Base-by-base conservation (phyloP, 2,888 invertebrate species). In the Abrostola tripartita region DNA sequence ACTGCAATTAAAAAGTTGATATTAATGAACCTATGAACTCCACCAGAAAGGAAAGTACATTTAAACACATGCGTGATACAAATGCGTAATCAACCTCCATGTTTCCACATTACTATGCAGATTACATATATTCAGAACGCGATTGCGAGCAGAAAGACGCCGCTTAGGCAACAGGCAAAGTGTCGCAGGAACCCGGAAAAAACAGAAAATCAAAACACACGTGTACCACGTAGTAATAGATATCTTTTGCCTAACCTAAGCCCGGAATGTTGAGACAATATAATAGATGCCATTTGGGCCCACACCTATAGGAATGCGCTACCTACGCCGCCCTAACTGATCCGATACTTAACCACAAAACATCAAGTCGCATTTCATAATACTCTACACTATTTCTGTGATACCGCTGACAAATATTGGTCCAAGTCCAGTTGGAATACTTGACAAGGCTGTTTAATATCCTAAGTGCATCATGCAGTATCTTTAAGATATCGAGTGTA, bases 261-360 rank as follows among this genome's bases (percentile, higher is more conserved):
- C 65, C 53, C 37, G 74, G 82, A 82, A 91, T 90, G 87, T 86
- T 82, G 74, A 76, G 81, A 81, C 88, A 87, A 87, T 89, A 87
- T 88, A 87, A 85, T 85, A 74, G 74, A 65, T 59, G 62, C 56
- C 58, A 72, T 79, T 85, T 78, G 81, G 80, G 89, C 90, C 91
- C 89, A 91, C 90, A 86, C 84, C 76, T 78, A 66, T 65, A 69
- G 90, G 91, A 88, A 91, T 90, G 89, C 81, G 75, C 90, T 85
- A 82, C 92, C 91, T 91, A 92, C 92, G 88, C 90, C 64, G 51
- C 44, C 62, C 56, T 24, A 24, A 24, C 58, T 65, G 67, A 68
- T 71, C 66, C 55, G 71, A 71, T 58, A 61, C 68, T 71, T 53
- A 47, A 67, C 56, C 71, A 68, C 71, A 71, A 71, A 68, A 68